Base-by-base conservation (phyloP, 1,140 invertebrate species). In the Cardiocondyla obscurior region DNA sequence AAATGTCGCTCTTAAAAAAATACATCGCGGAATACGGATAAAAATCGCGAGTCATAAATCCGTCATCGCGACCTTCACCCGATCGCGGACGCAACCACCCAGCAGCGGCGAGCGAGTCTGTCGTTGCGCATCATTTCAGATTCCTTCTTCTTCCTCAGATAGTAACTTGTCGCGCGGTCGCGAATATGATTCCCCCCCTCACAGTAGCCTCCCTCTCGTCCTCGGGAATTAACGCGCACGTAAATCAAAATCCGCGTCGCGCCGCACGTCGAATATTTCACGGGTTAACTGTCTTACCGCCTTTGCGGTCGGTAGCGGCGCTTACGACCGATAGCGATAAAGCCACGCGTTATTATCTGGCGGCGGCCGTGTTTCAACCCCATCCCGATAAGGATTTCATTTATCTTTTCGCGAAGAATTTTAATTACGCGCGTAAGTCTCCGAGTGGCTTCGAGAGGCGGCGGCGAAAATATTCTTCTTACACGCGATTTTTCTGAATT, bases 201-300 rank as follows among this genome's bases (percentile, higher is more conserved):
- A 39, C 84, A 33, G 79, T 39, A 86, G 84, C 64, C 30, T 42
- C 25, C 62, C 46, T 39, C 33, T 53, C 46, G 46, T 30, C 42
- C 33, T 25, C 39, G 36, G 42, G 49, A 62, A 53, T 60, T 74
- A 73, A 44, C 30, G 8, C 0, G n/a, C 44, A 19, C 58, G 62
- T 82, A 85, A 85, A 85, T 86, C 84, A 76, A 55, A 60, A 73
- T 86, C n/a, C 85, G 67, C 55, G 19, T 58, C 53, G 36, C 49
- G 51, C 16, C 25, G 8, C 16, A 25, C 19, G 57, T 73, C 57
- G 55, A 49, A 57, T 85, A 85, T 72, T 16, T 25, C 25, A 65
- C 39, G 64, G 3, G 30, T 79, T 79, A 79, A 79, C 33, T 67
- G 74, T 79, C 62, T 79, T 55, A 53, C 74, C 46, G 62, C 36